These are phyloP conservation scores for Acanthosepion esculentum DNA, from an alignment of 2,888 invertebrate species.

Conservation along the genomic window DNA sequence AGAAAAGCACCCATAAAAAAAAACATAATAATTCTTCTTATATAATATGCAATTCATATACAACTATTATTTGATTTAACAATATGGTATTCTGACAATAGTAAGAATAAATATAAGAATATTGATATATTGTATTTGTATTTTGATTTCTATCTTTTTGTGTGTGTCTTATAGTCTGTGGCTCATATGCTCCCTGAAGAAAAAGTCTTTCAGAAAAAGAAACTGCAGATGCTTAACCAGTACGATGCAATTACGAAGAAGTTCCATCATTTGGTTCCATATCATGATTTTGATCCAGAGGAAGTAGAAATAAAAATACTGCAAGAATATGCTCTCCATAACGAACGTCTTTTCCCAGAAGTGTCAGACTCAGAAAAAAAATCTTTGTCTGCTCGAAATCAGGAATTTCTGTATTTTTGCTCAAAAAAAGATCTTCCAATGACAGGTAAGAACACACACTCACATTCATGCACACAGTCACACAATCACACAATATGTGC, in stretches of 20 bases:
- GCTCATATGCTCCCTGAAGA: neutral
- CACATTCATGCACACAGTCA: neutral
- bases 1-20: too few relatives aligned
- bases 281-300: conserved; percentile 67
- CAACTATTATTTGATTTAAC: neutral
- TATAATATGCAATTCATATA: neutral
- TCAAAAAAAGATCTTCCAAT: conserved; percentile 66
- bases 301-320: conserved; percentile 69
- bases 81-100: neutral
- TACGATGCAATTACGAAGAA: conserved; percentile 66
- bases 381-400: conserved; percentile 71
- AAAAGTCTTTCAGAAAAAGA: neutral
- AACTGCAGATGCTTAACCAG: neutral
- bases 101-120: too few relatives aligned
- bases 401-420: conserved; percentile 74
- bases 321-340: conserved; percentile 60
- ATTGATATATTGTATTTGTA: too few relatives aligned
- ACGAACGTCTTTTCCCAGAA: conserved; percentile 56
- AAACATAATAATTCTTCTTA: neutral
- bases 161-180: neutral
- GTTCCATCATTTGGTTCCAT: conserved; percentile 67
- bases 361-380: conserved; percentile 61
- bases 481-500: neutral
- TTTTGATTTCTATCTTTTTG: neutral
- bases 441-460: conserved; percentile 61